Percentiles rank a stretch among this genome's conserved stretches.
Conservation (phyloP, 2,113 vertebrate genomes). For the Myanophis thanlyinensis region DNA sequence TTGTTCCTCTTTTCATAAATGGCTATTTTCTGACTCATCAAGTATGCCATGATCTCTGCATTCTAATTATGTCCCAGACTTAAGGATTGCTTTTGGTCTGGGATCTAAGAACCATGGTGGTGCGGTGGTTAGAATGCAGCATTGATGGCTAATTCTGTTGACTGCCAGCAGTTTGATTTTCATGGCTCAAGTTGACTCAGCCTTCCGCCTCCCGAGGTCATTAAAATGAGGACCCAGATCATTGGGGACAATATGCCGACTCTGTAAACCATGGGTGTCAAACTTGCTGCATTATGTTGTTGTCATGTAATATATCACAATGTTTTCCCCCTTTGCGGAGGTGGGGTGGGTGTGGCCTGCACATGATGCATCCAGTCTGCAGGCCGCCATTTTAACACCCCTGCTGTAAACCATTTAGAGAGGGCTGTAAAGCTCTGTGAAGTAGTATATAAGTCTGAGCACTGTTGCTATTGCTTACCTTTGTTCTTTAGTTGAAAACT, state of each 20-base stretch:
- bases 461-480: not conserved
- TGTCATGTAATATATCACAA: accelerated
- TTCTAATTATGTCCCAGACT: not conserved
- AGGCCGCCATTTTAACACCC: too few relatives aligned
- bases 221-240: not conserved
- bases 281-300: too few relatives aligned
- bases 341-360: too few relatives aligned
- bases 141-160: not conserved
- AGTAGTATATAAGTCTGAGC: not conserved
- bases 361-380: too few relatives aligned
- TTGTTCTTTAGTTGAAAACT: not conserved
- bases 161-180: not conserved
- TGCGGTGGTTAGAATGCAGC: not conserved
- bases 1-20: not conserved
- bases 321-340: too few relatives aligned
- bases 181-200: not conserved
- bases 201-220: not conserved
- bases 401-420: not conserved
- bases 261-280: not conserved
- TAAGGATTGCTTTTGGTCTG: not conserved
- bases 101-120: not conserved
- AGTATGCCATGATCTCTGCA: not conserved
- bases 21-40: not conserved
- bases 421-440: not conserved
- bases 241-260: not conserved